Percentiles rank a stretch among this genome's conserved stretches.
Evolutionary conservation across 2,888 invertebrate genomes (phyloP).

Genomic region (Drosophila formosana): DNA sequence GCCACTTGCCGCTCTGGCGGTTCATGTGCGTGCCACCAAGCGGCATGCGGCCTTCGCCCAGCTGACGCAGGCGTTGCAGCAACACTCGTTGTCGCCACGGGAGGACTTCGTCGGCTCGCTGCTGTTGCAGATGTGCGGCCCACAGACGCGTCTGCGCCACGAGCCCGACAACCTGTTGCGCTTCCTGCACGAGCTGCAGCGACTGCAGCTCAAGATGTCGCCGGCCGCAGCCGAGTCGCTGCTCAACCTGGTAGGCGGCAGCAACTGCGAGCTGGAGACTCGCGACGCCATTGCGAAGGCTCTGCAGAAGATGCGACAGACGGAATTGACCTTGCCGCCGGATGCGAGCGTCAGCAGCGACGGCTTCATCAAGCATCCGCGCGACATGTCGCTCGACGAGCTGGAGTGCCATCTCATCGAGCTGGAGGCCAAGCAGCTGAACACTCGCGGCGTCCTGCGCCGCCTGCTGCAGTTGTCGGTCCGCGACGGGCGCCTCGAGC

Average conservation of each 20-base stretch:
- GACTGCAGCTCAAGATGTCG: constrained; percentile 85
- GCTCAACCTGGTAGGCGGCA: constrained; percentile 38
- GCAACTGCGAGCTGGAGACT: constrained; percentile 28
- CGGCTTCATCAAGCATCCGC: constrained; percentile 86
- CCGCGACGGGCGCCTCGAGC: constrained; percentile 86
- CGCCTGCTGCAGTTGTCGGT: constrained; percentile 88
- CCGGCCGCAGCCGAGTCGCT: constrained; percentile 86
- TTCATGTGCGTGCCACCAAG: constrained; percentile 83
- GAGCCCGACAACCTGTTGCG: constrained; percentile 85
- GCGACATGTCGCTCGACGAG: constrained; percentile 88
- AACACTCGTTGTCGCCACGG: constrained; percentile 85
- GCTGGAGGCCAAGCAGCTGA: constrained; percentile 88
- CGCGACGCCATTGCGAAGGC: constrained; percentile 63
- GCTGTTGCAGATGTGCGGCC: constrained; percentile 86
- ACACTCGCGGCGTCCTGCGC: constrained; percentile 88
- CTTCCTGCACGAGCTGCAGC: constrained; percentile 85
- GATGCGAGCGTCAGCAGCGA: constrained; percentile 56
- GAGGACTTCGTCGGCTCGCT: constrained; percentile 88
- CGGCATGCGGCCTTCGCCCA: constrained; percentile 86
- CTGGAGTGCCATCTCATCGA: constrained; percentile 88
- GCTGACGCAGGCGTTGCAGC: constrained; percentile 86
- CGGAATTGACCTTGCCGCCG: constrained; percentile 74
- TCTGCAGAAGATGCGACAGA: constrained; percentile 85
- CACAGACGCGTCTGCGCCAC: constrained; percentile 84
- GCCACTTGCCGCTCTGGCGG: constrained; percentile 86